Base-by-base conservation (phyloP, 53 echinoderm and acorn worm genomes). In the Paelopatides confundens region DNA sequence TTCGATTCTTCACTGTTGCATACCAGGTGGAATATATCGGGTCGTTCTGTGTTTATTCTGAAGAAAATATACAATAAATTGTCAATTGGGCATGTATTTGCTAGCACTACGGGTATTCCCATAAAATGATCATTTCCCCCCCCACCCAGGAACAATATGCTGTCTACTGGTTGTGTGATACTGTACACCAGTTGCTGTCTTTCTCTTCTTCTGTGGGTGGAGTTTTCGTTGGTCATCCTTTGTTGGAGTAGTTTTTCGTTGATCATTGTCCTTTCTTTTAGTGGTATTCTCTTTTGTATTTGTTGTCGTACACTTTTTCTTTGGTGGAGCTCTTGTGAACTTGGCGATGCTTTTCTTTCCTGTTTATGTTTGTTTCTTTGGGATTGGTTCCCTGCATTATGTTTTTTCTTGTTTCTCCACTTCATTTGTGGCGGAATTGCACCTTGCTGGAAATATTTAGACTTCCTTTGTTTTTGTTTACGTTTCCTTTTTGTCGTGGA, bases 1-100 rank as follows among this genome's bases (percentile, higher is more conserved):
- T 10, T 29, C 24, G 51, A 30, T 14, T 27, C 14, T 29, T 50
- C 26, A 24, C 4, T 23, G 29, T 13, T 26, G 54, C 13, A 27
- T 53, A 15, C 7, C 18, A 27, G 8, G 12, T 17, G 9, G 31
- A 27, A 79, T 52, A 79, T 79, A 24, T 52, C 54, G 10, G 81
- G 81, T 5, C 81, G 9, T 35, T 53, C 81, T 3, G 54, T 79
- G 32, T 7, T 50, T 5, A 79, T 50, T 8, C 54, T 49, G 31
- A 48, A 79, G 26, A 79, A 79, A 4, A 79, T 50, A 53, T 79
- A 79, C 35, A 53, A 9, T 15, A 79, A 53, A 50, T 79, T 79
- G 52, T 79, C 81, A 9, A 79, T 6, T 5, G 81, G 81, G 30
- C 81, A 51, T 15, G 54, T 79, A 53, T 79, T 79, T 5, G 1